Base-by-base conservation (phyloP, 1,140 invertebrate species). In the Pseudomyrmex flavicornis region DNA sequence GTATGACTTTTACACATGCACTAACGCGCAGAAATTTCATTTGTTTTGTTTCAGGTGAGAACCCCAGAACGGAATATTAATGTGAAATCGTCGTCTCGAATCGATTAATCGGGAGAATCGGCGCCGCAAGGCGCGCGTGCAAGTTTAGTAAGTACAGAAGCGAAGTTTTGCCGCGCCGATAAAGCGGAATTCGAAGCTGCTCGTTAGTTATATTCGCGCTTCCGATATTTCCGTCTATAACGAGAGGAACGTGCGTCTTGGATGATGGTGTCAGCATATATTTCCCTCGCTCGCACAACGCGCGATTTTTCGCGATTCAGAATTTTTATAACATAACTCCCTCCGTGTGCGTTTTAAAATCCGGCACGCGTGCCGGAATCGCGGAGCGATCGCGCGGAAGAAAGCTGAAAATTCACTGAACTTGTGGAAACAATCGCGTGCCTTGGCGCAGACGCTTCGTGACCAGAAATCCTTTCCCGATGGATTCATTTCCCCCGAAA, bases 191-290 rank as follows among this genome's bases (percentile, higher is more conserved):
- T 35, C 74, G 85, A 80, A 17, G 17, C 50, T 65, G 73, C 84
- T 88, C 83, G 87, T 88, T 88, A 88, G 72, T 46, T 46, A 48
- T 44, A 72, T 35, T 87, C 48, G 80, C 74, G 56, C 52, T 35
- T 35, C 35, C 35, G 35, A 50, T 48, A 88, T 88, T 80, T 58
- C 17, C 17, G 52, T 52, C 68, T 65, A 58, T 85, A 88, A 88
- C 83, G 85, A 88, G 82, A 66, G 66, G 61, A 85, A 82, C 76
- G 74, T 84, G 80, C 46, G 58, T 48, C 4, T n/a, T 15, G 44
- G 12, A 62, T 17, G 48, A 22, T 74, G 50, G 56, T 61, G 74
- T 88, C 84, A 88, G 74, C 84, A 20, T 17, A 20, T 17, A 80
- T 89, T 85, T 83, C 35, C 17, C 20, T 17, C 35, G 35, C 5